Evolutionary conservation across 2,113 vertebrate species (phyloP), one percentile per base, ranked within the genome.

Genomic region (Phylloscopus trochilus): DNA sequence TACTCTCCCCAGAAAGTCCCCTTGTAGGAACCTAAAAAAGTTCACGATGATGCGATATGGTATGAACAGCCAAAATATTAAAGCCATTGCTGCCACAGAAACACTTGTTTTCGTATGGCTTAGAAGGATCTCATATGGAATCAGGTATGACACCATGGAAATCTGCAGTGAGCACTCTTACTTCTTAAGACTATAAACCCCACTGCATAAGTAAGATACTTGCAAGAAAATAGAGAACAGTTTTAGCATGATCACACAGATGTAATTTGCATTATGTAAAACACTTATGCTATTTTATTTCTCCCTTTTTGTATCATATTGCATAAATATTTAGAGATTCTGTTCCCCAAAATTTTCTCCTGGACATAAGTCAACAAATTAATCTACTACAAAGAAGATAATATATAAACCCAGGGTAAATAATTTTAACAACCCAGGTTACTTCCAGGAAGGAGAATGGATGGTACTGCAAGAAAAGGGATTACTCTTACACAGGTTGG

Each of bases 41-140:
- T 17, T 35, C 27, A 27, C 0, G 0, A 30, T 59, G 11, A 8
- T 41, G 8, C 51, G 59, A 44, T 12, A 15, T 5, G 27, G 5
- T 55, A 80, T 4, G 27, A 78, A 20, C 6, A 5, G 23, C 7
- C 27, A 88, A 68, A 8, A 31, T 28, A 46, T 26, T 56, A 46
- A 62, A 74, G 15, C 4, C 30, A 49, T 3, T 47, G 44, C 31
- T 26, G 17, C 15, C 52, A 26, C 23, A 63, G 22, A 47, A 67
- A 63, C 37, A 3, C n/a, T 46, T 81, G 11, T 8, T 58, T 53
- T 76, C 26, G 8, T 16, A 21, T 1, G 22, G 31, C 20, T 69
- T 46, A 37, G 35, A 77, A 56, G 31, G 56, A 63, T 13, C 27
- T 56, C 35, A 4, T 7, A 19, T 3, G 8, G n/a, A 51, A 86